These are phyloP conservation scores for Ia io DNA, from an alignment of 2,113 vertebrate species.

Conservation along the genomic window DNA sequence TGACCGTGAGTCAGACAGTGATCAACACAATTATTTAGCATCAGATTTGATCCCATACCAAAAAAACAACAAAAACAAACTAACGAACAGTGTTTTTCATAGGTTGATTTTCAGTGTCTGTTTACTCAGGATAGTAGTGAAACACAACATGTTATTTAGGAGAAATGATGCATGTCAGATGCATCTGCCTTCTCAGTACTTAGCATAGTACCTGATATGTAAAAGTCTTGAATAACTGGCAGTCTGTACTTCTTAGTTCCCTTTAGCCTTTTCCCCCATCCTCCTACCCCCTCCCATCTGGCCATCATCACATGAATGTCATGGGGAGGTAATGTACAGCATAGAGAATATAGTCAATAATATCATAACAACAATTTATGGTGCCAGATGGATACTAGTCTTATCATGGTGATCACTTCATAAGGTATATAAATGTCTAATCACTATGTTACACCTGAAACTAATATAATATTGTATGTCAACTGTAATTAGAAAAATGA, in stretches of 20 bases:
- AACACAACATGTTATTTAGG: neutral
- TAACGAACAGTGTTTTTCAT: neutral
- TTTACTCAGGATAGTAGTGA: neutral
- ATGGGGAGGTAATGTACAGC: neutral
- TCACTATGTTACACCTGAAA: neutral
- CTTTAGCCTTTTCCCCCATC: neutral
- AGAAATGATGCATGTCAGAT: neutral
- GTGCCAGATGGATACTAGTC: neutral
- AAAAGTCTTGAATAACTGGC: neutral
- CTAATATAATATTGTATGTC: neutral
- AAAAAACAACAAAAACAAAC: neutral
- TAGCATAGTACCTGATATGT: neutral
- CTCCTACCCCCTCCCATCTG: neutral
- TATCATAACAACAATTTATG: neutral
- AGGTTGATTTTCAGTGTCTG: neutral
- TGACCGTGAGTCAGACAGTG: neutral
- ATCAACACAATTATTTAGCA: neutral
- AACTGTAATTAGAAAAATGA: neutral
- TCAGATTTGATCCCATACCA: neutral
- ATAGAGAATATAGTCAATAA: neutral
- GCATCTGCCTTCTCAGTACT: neutral
- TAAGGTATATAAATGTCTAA: neutral
- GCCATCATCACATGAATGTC: neutral
- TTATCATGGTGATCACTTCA: neutral
- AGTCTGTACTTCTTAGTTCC: neutral